A percentile compares a stretch with the other conserved stretches of the same genome.
Evolutionary conservation across 1,140 invertebrate species (phyloP).

Genomic region (Agrypnia vestita): DNA sequence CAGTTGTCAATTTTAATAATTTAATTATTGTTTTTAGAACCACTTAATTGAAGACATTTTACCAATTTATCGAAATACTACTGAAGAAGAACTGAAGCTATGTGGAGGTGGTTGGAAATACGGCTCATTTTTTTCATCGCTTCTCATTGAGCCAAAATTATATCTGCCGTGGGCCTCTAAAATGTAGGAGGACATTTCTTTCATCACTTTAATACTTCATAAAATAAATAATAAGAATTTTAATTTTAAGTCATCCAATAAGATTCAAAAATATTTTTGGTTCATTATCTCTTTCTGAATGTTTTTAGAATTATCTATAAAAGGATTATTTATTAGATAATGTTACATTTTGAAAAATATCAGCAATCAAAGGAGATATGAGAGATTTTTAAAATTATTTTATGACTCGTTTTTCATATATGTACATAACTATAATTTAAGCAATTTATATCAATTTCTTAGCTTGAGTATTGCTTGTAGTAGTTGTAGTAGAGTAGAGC

Average conservation of each 20-base stretch:
- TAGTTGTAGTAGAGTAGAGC: too few species aligned
- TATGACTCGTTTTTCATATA: too few species aligned
- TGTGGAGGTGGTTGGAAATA: conserved; percentile 85
- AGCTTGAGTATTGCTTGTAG: too few species aligned
- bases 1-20: not conserved
- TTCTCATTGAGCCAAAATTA: conserved; percentile 81
- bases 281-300: too few species aligned
- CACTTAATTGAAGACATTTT: conserved; percentile 82
- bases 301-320: too few species aligned
- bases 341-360: not conserved
- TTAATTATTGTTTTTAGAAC: conserved; percentile 74
- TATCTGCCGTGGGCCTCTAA: conserved; percentile 85
- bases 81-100: conserved; percentile 80
- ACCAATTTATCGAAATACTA: conserved; percentile 81
- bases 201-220: too few species aligned
- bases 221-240: not conserved
- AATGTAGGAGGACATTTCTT: conserved; percentile 71
- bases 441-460: too few species aligned
- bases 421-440: too few species aligned
- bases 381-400: too few species aligned
- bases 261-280: too few species aligned
- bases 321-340: not conserved
- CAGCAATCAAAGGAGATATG: too few species aligned
- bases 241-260: too few species aligned
- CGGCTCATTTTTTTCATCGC: conserved; percentile 85